A percentile compares a stretch with the other conserved stretches of the same genome.
Conservation (phyloP, 1,140 invertebrate genomes). For the Neomicropteryx cornuta region DNA sequence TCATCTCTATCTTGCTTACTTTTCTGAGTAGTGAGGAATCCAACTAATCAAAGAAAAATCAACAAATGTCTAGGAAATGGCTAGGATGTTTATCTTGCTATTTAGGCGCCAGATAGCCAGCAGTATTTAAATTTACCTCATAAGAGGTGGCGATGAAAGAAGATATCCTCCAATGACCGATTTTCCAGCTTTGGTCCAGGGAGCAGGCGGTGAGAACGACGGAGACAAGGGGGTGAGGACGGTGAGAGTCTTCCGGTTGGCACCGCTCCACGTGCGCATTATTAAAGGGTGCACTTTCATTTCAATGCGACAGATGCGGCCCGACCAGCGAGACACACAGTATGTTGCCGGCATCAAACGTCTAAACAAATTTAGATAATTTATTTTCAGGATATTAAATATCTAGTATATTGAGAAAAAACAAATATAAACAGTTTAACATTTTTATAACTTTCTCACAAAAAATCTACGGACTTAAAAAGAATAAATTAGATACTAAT, state of each 20-base stretch:
- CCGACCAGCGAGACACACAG: constrained; percentile 61
- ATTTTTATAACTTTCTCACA: too few species aligned
- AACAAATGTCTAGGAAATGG: too few species aligned
- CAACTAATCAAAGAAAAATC: too few species aligned
- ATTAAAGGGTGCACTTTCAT: constrained; percentile 77
- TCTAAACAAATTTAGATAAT: constrained; percentile 30
- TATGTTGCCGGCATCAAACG: constrained; percentile 76
- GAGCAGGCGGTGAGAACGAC: constrained; percentile 67
- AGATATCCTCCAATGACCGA: constrained; percentile 60
- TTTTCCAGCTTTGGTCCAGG: constrained; percentile 50
- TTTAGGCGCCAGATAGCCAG: too few species aligned
- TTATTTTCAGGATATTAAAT: constrained; percentile 19
- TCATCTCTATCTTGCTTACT: too few species aligned
- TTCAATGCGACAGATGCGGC: constrained; percentile 54
- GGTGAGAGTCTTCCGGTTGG: constrained; percentile 50
- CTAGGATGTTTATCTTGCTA: too few species aligned
- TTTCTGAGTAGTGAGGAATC: too few species aligned
- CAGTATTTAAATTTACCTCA: constrained; percentile 32
- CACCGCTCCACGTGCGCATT: constrained; percentile 52
- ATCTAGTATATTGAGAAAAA: too few species aligned
- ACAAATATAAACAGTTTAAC: too few species aligned
- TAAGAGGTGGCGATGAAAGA: constrained; percentile 53
- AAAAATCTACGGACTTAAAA: too few species aligned
- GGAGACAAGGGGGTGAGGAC: constrained; percentile 64
- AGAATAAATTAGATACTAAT: too few species aligned